Base-by-base conservation (phyloP, 2,797 vertebrate genomes). In the Syngnathus rostellatus region DNA sequence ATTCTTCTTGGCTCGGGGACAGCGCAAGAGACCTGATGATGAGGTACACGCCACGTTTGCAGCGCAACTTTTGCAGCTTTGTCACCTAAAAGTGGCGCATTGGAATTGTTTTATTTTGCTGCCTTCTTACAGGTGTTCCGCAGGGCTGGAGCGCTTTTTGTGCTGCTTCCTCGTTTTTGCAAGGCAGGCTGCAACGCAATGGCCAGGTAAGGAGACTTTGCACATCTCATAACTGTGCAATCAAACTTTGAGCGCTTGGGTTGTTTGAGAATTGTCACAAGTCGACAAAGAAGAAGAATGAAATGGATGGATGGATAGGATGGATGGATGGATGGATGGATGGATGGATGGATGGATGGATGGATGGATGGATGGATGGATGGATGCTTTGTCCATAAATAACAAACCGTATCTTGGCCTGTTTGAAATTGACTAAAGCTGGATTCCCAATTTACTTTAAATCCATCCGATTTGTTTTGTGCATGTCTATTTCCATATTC, bases 71-170 rank as follows among this genome's bases (percentile, higher is more conserved):
- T 60, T 23, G 25, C 19, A 21, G 7, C 5, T 38, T 64, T 21
- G 50, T 14, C 2, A 2, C 3, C 19, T 8, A 31, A 41, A 8
- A 57, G 61, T 57, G 39, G 48, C 1, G 50, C 60, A 41, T 68
- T 31, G 3, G 31, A 31, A 31, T 70, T 66, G 0, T 64, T 31
- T 50, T 14, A 82, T 63, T 63, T 67, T 72, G 66, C 45, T 68
- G 0, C 77, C 65, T 76, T 83, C 51, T 39, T 80, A 84, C 90
- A 93, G 91, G 91, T 92, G 89, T 87, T 70, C 70, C 69, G 68
- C 78, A 38, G 54, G 87, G 82, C 69, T 81, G 81, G 74, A 81
- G 85, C 83, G 71, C 61, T 67, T 90, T 16, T 68, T 87, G 43
- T 83, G 82, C 76, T 87, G 87, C 76, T 60, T 89, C 68, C 76